phyloP scores from a whole-genome alignment of 2,113 vertebrate species.

The Noturus placidus region DNA sequence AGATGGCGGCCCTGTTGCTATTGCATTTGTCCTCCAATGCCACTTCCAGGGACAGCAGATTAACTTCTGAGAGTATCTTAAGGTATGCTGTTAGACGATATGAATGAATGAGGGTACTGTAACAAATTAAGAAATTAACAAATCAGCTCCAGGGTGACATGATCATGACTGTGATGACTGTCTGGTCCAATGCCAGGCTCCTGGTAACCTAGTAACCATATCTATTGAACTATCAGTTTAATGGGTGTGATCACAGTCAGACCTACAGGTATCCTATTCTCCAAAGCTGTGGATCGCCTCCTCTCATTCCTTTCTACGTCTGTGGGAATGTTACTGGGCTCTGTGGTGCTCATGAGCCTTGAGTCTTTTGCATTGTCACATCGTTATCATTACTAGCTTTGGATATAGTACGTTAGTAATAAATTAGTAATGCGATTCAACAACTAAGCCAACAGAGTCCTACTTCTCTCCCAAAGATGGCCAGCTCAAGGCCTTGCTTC shows the following conservation, averaged over 20 bases:
- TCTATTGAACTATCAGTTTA: neutral
- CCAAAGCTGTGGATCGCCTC: neutral
- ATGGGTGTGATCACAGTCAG: neutral
- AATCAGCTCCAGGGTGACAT: neutral
- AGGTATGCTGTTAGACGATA: neutral
- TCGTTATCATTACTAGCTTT: neutral
- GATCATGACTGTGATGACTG: neutral
- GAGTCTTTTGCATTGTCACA: neutral
- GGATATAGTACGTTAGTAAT: neutral
- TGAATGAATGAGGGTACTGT: neutral
- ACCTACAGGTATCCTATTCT: neutral
- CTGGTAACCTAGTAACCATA: neutral
- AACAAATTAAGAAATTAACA: neutral
- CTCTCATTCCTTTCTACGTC: neutral
- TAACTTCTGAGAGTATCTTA: neutral
- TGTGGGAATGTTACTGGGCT: neutral
- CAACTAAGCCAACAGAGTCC: neutral
- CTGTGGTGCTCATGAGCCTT: neutral
- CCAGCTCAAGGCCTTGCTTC: neutral
- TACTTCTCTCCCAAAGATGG: neutral
- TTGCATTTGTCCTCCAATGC: conserved; percentile 9
- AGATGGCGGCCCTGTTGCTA: conserved; percentile 40
- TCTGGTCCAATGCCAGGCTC: neutral
- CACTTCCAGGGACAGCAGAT: neutral
- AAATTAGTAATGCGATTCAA: neutral